Evolutionary conservation across 2,113 vertebrate species (phyloP).

Genomic region (Manacus vitellinus): DNA sequence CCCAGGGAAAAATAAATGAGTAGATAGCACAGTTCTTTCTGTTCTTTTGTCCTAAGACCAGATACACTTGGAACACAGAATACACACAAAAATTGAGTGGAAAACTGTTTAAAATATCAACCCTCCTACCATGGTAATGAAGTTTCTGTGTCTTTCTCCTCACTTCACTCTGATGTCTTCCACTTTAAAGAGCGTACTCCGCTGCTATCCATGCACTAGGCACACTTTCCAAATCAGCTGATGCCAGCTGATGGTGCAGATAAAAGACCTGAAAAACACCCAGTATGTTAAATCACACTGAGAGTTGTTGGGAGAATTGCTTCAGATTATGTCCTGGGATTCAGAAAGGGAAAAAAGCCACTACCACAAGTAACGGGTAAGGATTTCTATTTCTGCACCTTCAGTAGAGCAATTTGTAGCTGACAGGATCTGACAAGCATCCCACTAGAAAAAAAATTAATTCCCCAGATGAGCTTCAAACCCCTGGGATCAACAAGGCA

Average conservation of each 20-base stretch:
- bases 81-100: not conserved
- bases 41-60: not conserved
- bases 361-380: constrained; percentile 22
- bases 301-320: not conserved
- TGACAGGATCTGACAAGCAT: constrained; percentile 66
- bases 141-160: not conserved
- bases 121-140: not conserved
- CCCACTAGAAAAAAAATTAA: constrained; percentile 57
- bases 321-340: constrained; percentile 27
- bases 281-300: not conserved
- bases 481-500: constrained; percentile 37
- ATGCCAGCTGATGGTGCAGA: not conserved
- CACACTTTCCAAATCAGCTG: not conserved
- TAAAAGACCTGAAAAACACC: not conserved
- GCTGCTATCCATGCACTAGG: not conserved
- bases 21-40: not conserved
- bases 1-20: not conserved
- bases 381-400: constrained; percentile 66
- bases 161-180: not conserved
- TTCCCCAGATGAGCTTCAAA: constrained; percentile 40
- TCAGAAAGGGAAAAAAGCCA: not conserved
- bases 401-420: constrained; percentile 62
- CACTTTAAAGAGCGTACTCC: not conserved
- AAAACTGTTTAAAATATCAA: not conserved
- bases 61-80: not conserved